Evolutionary conservation across 2,797 vertebrate genomes (phyloP), one percentile per base, ranked within the genome.

Genomic region (Phoebastria nigripes): DNA sequence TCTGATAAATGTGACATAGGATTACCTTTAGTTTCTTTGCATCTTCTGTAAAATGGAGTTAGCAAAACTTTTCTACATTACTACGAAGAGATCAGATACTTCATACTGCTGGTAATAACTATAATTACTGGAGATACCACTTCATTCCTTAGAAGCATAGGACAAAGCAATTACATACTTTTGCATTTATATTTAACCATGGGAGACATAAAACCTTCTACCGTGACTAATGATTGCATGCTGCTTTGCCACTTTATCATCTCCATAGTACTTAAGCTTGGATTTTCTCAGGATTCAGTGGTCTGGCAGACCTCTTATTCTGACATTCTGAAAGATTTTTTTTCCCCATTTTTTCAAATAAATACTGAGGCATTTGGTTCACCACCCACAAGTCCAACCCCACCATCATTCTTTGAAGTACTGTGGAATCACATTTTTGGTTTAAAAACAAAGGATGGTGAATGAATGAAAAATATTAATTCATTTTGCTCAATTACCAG

Each of bases 321-420:
- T 56, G 22, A 61, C 5, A n/a, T 46, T 35, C 39, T 51, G 5
- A 20, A 39, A 84, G 2, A 26, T 5, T 42, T 25, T 37, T 37
- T n/a, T 22, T 1, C 2, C 1, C 0, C 0, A 0, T 8, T 72
- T 80, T 72, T 87, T 52, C 8, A 37, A 62, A 31, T 3, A 70
- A 47, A 31, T 44, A 17, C 6, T 54, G 28, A 8, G 7, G 2
- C 46, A 51, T 15, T 61, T 0, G 1, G 7, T 70, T 74, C 8
- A 66, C 3, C 59, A 74, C 6, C 29, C 12, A n/a, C 8, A 56
- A 49, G 22, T 42, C 29, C 21, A 82, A 49, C 4, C 10, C 18
- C 14, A 35, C 1, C 3, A 41, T 39, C 18, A 31, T 46, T 83
- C 15, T 74, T 51, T 71, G 21, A 78, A 84, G 14, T 25, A 66